phyloP scores from a whole-genome alignment of 2,113 vertebrate species.

The Enhydra lutris region DNA sequence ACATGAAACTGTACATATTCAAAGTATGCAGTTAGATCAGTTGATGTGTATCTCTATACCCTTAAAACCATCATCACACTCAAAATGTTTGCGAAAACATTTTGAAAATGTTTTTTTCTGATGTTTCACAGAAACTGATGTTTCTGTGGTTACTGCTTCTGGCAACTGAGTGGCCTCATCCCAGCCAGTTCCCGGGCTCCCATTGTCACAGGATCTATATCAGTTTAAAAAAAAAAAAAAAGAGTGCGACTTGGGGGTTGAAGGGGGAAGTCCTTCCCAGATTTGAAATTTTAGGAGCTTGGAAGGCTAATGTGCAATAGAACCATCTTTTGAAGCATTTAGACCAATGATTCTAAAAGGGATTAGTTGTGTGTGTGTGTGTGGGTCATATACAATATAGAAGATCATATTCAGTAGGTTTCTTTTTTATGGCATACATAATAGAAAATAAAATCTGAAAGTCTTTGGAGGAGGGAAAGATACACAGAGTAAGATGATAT shows the following conservation, averaged over 20 bases:
- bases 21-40: neutral
- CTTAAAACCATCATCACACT: neutral
- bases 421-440: neutral
- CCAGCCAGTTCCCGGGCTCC: neutral
- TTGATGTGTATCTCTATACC: neutral
- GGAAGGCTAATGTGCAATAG: accelerated
- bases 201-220: neutral
- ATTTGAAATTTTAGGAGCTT: neutral
- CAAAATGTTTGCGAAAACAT: neutral
- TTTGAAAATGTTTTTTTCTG: too few species aligned
- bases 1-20: neutral
- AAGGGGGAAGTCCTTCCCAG: neutral
- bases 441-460: neutral
- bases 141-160: neutral
- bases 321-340: neutral
- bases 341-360: neutral
- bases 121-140: neutral
- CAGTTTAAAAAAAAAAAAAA: neutral
- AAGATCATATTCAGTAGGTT: neutral
- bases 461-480: neutral
- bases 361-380: neutral
- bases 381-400: neutral
- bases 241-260: too few species aligned
- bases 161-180: neutral
- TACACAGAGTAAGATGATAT: neutral